Base-by-base conservation (phyloP, 2,113 vertebrate species). In the Myotis brandtii region DNA sequence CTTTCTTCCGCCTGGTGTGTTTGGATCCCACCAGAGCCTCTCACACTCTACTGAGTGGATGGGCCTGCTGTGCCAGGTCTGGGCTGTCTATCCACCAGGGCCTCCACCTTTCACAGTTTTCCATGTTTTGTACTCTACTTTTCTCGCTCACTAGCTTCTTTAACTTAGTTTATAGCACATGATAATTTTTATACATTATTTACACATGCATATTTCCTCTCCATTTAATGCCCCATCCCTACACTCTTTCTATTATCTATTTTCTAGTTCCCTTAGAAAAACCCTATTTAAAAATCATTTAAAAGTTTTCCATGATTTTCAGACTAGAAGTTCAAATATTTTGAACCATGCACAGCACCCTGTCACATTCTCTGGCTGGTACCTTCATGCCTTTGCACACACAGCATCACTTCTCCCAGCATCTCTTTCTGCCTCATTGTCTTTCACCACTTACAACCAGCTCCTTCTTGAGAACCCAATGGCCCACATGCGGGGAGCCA, bases 31-130 rank as follows among this genome's bases (percentile, higher is more conserved):
- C 46, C 11, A 18, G 8, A 32, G 18, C 11, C 70, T 80, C 13
- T 6, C 5, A 0, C 21, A 5, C 27, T 13, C 40, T 81, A 0
- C 34, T 16, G 59, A 72, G 32, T 9, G 2, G 11, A 17, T 6
- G 27, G 23, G 9, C 18, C 5, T 3, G 3, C 2, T 34, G 5
- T 10, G 4, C n/a, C 1, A 20, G 32, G 2, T 84, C 17, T 23
- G 43, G 30, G 34, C 40, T 50, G 1, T n/a, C 32, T 54, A 9
- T 30, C 70, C 10, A 16, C 9, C 21, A 13, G 3, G 12, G 34
- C 75, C 20, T 64, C 16, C 34, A 4, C 27, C 9, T 37, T 6
- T 17, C 0, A 11, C 13, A 20, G 2, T 17, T 77, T 17, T 34
- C 64, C 59, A 18, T 5, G 14, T 20, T 25, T 20, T 20, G 17